Evolutionary conservation across 2,797 vertebrate species (phyloP).

Genomic region (Monodelphis domestica): DNA sequence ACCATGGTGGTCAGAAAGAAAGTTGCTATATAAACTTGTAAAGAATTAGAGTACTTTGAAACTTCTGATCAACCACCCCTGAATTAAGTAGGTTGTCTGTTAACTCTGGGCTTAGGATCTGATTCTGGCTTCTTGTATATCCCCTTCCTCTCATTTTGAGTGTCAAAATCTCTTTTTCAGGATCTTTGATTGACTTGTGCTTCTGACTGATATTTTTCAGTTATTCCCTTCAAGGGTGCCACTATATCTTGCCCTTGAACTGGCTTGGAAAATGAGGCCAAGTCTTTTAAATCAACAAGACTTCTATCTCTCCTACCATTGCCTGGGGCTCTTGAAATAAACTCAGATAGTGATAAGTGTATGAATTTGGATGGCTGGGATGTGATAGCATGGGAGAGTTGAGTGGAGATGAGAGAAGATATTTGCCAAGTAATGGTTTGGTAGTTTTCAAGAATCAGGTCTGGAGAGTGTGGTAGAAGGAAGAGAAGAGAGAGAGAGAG

Average conservation of each 20-base stretch:
- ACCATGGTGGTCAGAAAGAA: neutral
- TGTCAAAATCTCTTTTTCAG: no score
- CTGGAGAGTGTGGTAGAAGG: neutral
- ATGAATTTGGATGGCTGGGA: neutral
- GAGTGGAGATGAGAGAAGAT: neutral
- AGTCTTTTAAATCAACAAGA: neutral
- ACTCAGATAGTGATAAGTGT: neutral
- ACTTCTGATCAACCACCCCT: neutral
- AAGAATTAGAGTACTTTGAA: neutral
- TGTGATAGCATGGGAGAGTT: neutral
- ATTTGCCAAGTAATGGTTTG: neutral
- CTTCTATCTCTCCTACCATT: neutral
- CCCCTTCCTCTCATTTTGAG: neutral
- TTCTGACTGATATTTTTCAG: neutral
- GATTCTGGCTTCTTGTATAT: neutral
- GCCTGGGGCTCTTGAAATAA: neutral
- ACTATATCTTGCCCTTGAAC: neutral
- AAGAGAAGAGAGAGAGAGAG: neutral
- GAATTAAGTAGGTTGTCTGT: neutral
- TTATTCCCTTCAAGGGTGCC: neutral
- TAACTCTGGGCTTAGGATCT: neutral
- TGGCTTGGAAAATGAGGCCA: slow-evolving; percentile 12
- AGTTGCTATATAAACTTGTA: neutral
- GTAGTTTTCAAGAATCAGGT: neutral
- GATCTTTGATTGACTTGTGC: neutral